These are phyloP conservation scores for Mola mola DNA, from an alignment of 2,113 vertebrate species.

Conservation along the genomic window DNA sequence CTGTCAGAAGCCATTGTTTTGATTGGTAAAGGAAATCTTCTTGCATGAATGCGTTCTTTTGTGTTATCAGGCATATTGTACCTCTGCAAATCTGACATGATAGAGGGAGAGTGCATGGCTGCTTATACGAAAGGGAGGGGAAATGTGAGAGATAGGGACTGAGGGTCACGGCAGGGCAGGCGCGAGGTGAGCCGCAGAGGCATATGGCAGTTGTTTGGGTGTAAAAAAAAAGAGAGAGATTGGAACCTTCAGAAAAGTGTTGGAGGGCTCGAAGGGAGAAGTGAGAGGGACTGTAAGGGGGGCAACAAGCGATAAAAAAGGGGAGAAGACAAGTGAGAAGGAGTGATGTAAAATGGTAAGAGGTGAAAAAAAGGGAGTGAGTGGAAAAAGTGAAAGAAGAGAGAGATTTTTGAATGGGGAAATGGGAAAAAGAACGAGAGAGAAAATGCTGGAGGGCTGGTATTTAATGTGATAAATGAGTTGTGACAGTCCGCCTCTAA, in stretches of 20 bases:
- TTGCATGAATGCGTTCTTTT: constrained; percentile 61
- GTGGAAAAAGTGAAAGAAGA: too few relatives aligned
- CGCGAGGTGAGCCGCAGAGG: constrained; percentile 41
- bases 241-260: constrained; percentile 72
- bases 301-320: constrained; percentile 50
- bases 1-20: constrained; percentile 71
- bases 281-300: constrained; percentile 31
- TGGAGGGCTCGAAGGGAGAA: constrained; percentile 58
- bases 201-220: constrained; percentile 76
- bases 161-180: constrained; percentile 42
- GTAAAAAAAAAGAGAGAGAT: constrained; percentile 66
- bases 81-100: constrained; percentile 59
- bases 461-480: constrained; percentile 87
- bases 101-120: constrained; percentile 37
- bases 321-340: constrained; percentile 56
- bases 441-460: constrained; percentile 78
- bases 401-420: constrained; percentile 40
- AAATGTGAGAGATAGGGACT: constrained; percentile 31
- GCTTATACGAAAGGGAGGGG: constrained; percentile 4
- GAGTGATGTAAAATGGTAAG: constrained; percentile 64
- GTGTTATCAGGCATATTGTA: constrained; percentile 58
- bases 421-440: constrained; percentile 49
- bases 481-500: constrained; percentile 82
- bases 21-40: constrained; percentile 55
- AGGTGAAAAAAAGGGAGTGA: constrained; percentile 62